Base-by-base conservation (phyloP, 2,113 vertebrate genomes). In the Tichodroma muraria region DNA sequence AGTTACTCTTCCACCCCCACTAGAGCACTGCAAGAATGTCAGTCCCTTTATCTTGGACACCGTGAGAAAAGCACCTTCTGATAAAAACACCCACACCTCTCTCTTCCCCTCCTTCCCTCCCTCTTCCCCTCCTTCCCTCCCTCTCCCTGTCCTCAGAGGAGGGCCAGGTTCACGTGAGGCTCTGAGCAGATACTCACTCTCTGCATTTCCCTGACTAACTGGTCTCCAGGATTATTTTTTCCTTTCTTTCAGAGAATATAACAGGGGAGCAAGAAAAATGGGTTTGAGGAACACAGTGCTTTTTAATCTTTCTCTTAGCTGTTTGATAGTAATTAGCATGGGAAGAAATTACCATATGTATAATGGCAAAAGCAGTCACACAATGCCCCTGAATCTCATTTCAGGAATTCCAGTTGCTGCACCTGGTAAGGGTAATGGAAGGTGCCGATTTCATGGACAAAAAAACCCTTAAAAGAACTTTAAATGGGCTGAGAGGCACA, bases 51-150 rank as follows among this genome's bases (percentile, higher is more conserved):
- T 91, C 87, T 42, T 15, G 59, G 85, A 40, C 65, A 81, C 47
- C 8, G 5, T 91, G 93, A 93, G 88, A 93, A 95, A 94, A 93
- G 87, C 65, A 91, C 65, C 93, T 90, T 88, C 63, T 2, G 50
- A 89, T 45, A 19, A 69, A 76, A 91, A 38, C 68, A 35, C 40
- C 33, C 88, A 80, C 80, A 93, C 72, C 88, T 75, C 85, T 68
- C 44, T 5, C 65, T 35, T n/a, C 18, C 56, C 54, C 61, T 59
- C 54, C 60, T 53, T 38, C 42, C 44, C 14, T 61, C 18, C 59
- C 35, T 20, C 65, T 35, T 37, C 18, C 56, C 54, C 61, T 59
- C 54, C 60, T 53, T 38, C 42, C 44, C 14, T 61, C 18, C 59
- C 35, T 20, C 47, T 31, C 38, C 22, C 44, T 28, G 30, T 33